Conservation (phyloP, 1,140 invertebrate species). For the Diprion similis region DNA sequence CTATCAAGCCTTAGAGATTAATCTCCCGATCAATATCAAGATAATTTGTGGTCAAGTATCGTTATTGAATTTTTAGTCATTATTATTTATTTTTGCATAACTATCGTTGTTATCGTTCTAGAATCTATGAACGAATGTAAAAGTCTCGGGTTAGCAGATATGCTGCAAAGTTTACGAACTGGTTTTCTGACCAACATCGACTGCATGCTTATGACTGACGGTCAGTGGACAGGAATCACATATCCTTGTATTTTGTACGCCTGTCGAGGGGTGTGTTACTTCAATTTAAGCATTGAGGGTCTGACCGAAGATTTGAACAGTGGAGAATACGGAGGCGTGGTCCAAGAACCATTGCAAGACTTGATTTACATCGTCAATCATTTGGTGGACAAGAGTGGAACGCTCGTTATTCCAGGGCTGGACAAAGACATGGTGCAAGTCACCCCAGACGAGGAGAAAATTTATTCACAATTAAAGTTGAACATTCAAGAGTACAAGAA, state of each 20-base stretch:
- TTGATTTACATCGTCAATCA: slow-evolving; percentile 59
- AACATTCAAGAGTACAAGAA: slow-evolving; percentile 61
- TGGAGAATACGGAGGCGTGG: slow-evolving; percentile 69
- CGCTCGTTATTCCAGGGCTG: slow-evolving; percentile 61
- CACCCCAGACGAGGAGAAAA: slow-evolving; percentile 63
- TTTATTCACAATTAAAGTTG: slow-evolving; percentile 68
- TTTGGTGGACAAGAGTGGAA: slow-evolving; percentile 56
- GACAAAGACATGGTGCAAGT: slow-evolving; percentile 57
- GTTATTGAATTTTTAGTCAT: background rate
- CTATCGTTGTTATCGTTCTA: slow-evolving; percentile 9
- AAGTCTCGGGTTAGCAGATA: slow-evolving; percentile 49
- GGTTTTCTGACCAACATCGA: slow-evolving; percentile 65
- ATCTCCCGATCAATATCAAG: slow-evolving; percentile 70
- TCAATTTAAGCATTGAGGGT: slow-evolving; percentile 66
- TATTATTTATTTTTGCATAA: slow-evolving; percentile 19
- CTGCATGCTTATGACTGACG: slow-evolving; percentile 71
- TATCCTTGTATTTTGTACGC: slow-evolving; percentile 74
- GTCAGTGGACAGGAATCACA: slow-evolving; percentile 73
- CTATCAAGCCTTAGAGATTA: slow-evolving; percentile 57
- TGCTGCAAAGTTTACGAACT: slow-evolving; percentile 64
- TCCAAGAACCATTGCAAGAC: slow-evolving; percentile 64
- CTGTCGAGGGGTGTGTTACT: slow-evolving; percentile 69
- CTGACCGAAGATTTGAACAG: slow-evolving; percentile 69
- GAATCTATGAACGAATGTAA: slow-evolving; percentile 74
- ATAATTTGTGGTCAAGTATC: slow-evolving; percentile 51